phyloP scores from a whole-genome alignment of 1,140 invertebrate genomes.

The Procambarus clarkii region DNA sequence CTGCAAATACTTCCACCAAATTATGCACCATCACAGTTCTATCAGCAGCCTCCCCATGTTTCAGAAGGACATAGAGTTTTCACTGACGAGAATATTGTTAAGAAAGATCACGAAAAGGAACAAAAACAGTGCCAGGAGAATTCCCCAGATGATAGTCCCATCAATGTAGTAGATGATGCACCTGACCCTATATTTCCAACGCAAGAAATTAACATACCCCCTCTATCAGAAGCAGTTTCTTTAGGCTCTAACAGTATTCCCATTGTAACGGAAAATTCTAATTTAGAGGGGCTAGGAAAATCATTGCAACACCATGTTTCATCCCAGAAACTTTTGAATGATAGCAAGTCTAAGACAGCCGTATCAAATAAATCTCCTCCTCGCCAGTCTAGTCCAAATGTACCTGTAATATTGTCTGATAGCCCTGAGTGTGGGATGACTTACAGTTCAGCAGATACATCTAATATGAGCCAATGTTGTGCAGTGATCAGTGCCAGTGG shows the following conservation, averaged over 20 bases:
- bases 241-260: not conserved
- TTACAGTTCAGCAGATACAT: too few species aligned
- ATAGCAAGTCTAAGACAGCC: not conserved
- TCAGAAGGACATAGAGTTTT: not conserved
- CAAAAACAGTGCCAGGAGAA: conserved; percentile 29
- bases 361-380: not conserved
- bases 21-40: conserved; percentile 23
- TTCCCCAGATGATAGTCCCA: conserved; percentile 70
- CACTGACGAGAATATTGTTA: not conserved
- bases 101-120: conserved; percentile 26
- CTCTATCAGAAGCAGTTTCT: conserved; percentile 33
- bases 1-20: not conserved
- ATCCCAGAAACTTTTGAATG: conserved; percentile 43
- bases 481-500: too few species aligned
- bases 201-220: conserved; percentile 62
- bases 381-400: not conserved
- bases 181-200: conserved; percentile 62
- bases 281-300: conserved; percentile 64
- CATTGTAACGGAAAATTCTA: conserved; percentile 22
- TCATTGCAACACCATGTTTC: conserved; percentile 58
- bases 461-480: too few species aligned
- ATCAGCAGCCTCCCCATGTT: not conserved
- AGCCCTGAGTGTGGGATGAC: not conserved
- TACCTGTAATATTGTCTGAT: not conserved
- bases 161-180: conserved; percentile 61